These are phyloP conservation scores for Pimephales promelas DNA, from an alignment of 2,113 vertebrate genomes.

Conservation along the genomic window DNA sequence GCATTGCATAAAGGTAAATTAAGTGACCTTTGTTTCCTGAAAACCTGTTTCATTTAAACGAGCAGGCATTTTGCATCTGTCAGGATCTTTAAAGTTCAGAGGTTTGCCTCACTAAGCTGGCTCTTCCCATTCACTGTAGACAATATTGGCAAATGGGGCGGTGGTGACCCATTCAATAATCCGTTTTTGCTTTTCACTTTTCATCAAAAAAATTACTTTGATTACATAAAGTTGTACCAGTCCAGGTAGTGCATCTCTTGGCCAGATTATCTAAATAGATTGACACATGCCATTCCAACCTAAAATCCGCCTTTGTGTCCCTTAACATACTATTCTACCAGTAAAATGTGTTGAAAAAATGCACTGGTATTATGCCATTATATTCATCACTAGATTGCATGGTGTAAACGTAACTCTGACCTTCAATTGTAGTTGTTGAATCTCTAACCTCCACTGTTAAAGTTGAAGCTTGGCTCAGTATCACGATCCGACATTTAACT, in stretches of 20 bases:
- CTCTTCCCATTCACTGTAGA: not conserved
- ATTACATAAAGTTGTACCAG: conserved; percentile 35
- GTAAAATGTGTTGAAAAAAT: not conserved
- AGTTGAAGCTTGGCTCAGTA: not conserved
- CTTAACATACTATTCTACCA: not conserved
- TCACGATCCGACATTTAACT: not conserved
- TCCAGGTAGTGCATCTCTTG: not conserved
- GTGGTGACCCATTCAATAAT: conserved; percentile 18
- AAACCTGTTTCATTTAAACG: conserved; percentile 18
- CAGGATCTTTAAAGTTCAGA: conserved; percentile 7
- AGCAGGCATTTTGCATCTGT: conserved; percentile 24
- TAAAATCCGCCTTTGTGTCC: not conserved
- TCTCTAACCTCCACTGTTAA: conserved; percentile 1
- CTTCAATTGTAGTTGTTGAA: not conserved
- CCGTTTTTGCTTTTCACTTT: not conserved
- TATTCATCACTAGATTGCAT: not conserved
- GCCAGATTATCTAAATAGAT: conserved; percentile 29
- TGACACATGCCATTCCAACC: not conserved
- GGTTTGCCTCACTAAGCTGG: not conserved
- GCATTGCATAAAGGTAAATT: not conserved
- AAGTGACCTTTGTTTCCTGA: not conserved
- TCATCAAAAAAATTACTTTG: conserved; percentile 6
- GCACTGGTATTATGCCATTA: not conserved
- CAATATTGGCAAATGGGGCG: conserved; percentile 24
- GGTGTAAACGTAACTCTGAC: not conserved